A percentile compares a stretch with the other conserved stretches of the same genome.
These are phyloP conservation scores for Catocala nupta DNA, from an alignment of 2,888 invertebrate genomes.

Conservation along the genomic window DNA sequence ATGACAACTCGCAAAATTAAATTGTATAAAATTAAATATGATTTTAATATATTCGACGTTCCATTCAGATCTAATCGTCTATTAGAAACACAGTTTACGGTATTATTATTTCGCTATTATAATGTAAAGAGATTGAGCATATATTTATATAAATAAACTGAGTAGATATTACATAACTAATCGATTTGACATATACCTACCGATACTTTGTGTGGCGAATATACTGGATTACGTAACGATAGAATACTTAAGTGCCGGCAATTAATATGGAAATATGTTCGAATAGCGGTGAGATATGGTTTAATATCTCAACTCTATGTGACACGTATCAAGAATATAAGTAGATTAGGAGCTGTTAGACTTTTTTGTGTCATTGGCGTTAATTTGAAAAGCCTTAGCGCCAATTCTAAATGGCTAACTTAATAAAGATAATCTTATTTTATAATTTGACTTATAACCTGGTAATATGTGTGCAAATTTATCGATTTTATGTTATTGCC, in stretches of 20 bases:
- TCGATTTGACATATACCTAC: conserved; percentile 16
- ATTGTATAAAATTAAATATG: conserved; percentile 19
- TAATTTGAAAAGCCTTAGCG: too few relatives aligned
- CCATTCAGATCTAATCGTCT: conserved; percentile 15
- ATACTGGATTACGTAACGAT: conserved; percentile 49
- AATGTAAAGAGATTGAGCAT: conserved; percentile 14
- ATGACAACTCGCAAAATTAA: conserved; percentile 22
- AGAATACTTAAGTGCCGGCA: conserved; percentile 55
- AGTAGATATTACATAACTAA: conserved; percentile 28
- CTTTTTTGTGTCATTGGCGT: conserved; percentile 1
- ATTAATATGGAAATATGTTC: conserved; percentile 68
- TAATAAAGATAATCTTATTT: too few relatives aligned
- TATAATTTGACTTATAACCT: too few relatives aligned
- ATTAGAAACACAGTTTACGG: conserved; percentile 13
- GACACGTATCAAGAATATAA: conserved; percentile 52
- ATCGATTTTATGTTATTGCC: too few relatives aligned
- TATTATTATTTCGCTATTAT: conserved; percentile 21
- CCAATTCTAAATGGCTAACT: too few relatives aligned
- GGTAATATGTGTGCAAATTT: too few relatives aligned
- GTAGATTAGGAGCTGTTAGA: conserved; percentile 40
- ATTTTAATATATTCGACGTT: conserved; percentile 13
- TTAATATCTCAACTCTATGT: conserved; percentile 51
- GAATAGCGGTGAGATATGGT: conserved; percentile 60
- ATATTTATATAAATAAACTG: conserved; percentile 34
- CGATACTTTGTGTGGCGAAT: conserved; percentile 14